A percentile compares a stretch with the other conserved stretches of the same genome.
Conservation (phyloP, 2,888 invertebrate species). For the Sussaba pulchella region DNA sequence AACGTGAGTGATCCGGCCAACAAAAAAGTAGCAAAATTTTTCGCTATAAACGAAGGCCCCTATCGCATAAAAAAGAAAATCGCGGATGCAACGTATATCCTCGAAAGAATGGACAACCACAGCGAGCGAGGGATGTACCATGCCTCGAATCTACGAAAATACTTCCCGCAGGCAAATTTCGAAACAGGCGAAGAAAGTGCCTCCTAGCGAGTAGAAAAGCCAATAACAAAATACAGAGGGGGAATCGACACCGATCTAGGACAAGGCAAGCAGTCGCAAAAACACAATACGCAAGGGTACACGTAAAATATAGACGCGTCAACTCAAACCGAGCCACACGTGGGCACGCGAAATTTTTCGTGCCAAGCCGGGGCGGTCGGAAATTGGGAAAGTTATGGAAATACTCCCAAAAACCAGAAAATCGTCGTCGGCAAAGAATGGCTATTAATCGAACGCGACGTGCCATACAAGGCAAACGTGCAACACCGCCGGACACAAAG, state of each 20-base stretch:
- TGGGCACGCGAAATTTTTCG: not conserved
- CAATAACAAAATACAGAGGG: not conserved
- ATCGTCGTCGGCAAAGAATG: too few species aligned
- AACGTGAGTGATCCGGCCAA: constrained; percentile 2
- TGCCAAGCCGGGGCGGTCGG: not conserved
- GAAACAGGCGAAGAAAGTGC: not conserved
- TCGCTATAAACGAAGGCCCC: constrained; percentile 11
- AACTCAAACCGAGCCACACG: not conserved
- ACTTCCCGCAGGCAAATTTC: not conserved
- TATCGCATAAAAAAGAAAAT: not conserved
- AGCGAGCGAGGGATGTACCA: constrained; percentile 7
- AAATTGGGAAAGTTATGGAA: not conserved
- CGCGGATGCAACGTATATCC: not conserved
- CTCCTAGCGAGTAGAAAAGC: not conserved
- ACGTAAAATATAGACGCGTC: not conserved
- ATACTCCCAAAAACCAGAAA: too few species aligned
- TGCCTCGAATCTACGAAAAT: not conserved
- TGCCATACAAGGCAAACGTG: too few species aligned
- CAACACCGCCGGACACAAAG: too few species aligned
- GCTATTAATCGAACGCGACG: too few species aligned
- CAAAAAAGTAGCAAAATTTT: constrained; percentile 17
- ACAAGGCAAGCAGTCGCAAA: not conserved
- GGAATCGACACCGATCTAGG: not conserved
- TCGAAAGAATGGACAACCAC: not conserved
- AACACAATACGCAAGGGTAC: not conserved